A percentile compares a stretch with the other conserved stretches of the same genome.
phyloP scores from a whole-genome alignment of 2,113 vertebrate species.

The Dasypus novemcinctus region DNA sequence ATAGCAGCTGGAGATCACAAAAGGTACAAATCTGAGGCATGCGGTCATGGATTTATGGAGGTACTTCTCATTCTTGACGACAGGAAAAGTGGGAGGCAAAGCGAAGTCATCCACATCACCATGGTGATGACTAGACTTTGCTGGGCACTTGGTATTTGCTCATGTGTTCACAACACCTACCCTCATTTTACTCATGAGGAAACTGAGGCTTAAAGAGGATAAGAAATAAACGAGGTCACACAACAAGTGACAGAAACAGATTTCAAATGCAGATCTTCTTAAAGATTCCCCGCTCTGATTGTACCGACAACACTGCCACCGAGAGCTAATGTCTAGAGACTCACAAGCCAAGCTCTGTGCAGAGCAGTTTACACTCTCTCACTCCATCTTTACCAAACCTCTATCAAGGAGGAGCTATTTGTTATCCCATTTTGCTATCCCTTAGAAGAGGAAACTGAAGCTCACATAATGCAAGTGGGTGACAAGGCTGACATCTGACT shows the following conservation, averaged over 20 bases:
- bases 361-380: neutral
- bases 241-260: neutral
- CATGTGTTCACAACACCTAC: fast-evolving
- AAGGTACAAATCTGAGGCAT: neutral
- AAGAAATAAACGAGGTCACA: neutral
- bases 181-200: neutral
- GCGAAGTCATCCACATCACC: fast-evolving
- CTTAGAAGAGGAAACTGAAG: neutral
- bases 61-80: neutral
- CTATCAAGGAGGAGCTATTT: neutral
- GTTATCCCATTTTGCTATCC: too few species aligned
- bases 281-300: neutral
- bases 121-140: neutral
- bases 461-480: neutral
- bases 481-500: neutral
- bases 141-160: neutral
- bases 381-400: neutral
- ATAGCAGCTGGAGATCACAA: neutral
- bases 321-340: fast-evolving
- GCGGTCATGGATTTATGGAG: neutral
- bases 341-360: neutral
- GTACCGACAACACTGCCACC: fast-evolving
- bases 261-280: too few species aligned
- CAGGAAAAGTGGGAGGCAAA: neutral
- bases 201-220: neutral